Evolutionary conservation across 2,888 invertebrate genomes (phyloP).

Genomic region (Drosophila cracens): DNA sequence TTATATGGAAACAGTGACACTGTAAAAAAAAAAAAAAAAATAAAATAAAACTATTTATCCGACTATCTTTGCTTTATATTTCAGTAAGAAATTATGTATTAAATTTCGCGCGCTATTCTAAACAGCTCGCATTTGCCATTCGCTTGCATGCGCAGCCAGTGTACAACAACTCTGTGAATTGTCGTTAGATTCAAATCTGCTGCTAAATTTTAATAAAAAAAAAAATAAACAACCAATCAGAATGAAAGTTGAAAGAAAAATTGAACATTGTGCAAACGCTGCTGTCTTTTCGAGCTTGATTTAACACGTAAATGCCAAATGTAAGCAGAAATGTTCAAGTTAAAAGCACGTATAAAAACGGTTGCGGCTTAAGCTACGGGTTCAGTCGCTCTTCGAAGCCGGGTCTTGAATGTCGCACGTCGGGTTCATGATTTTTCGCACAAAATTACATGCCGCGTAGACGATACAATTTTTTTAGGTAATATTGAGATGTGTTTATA

Average conservation of each 20-base stretch:
- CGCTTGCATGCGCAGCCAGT: constrained; percentile 4
- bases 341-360: background rate
- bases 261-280: background rate
- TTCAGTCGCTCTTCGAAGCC: constrained; percentile 39
- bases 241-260: constrained; percentile 4
- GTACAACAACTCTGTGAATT: background rate
- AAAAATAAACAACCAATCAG: background rate
- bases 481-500: background rate
- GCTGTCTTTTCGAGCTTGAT: background rate
- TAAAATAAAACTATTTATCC: constrained; percentile 22
- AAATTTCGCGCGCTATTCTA: background rate
- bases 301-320: constrained; percentile 14
- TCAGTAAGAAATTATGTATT: background rate
- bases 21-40: constrained; percentile 25
- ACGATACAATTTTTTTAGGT: constrained; percentile 8
- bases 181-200: constrained; percentile 28
- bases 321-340: constrained; percentile 46
- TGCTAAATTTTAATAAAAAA: background rate
- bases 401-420: constrained; percentile 27
- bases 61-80: background rate
- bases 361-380: background rate
- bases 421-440: background rate
- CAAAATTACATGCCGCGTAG: background rate
- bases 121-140: constrained; percentile 4
- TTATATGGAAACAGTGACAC: constrained; percentile 79